These are phyloP conservation scores for Cecropterus lyciades DNA, from an alignment of 1,140 invertebrate genomes.

Conservation along the genomic window DNA sequence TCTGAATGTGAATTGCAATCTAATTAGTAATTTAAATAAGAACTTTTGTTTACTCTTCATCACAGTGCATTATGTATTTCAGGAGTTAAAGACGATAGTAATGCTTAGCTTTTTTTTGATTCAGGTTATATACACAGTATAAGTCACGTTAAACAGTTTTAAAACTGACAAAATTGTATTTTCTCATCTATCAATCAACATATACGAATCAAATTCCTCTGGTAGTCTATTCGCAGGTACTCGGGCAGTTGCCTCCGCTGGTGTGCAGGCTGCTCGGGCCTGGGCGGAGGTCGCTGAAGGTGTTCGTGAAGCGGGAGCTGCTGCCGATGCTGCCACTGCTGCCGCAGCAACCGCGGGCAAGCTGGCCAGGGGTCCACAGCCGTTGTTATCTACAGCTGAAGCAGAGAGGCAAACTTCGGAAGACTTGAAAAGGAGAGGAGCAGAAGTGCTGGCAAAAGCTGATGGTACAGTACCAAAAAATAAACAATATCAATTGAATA, in stretches of 20 bases:
- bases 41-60: too few species aligned
- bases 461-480: conserved; percentile 53
- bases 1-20: too few species aligned
- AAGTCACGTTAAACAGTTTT: too few species aligned
- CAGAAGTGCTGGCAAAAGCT: conserved; percentile 75
- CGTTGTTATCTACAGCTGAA: conserved; percentile 49
- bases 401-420: conserved; percentile 49
- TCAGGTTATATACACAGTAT: too few species aligned
- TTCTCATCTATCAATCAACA: not conserved
- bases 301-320: conserved; percentile 80
- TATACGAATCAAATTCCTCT: conserved; percentile 22
- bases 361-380: conserved; percentile 51
- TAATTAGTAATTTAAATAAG: too few species aligned
- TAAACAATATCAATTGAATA: too few species aligned
- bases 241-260: conserved; percentile 87
- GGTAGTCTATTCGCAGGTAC: conserved; percentile 88
- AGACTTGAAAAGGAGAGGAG: conserved; percentile 52
- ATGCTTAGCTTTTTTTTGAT: too few species aligned
- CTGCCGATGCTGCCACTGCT: conserved; percentile 87
- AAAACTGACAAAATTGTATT: too few species aligned
- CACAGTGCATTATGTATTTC: too few species aligned
- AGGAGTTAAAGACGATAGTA: too few species aligned
- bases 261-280: conserved; percentile 91
- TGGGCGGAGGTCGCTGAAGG: conserved; percentile 92
- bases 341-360: conserved; percentile 84